Base-by-base conservation (phyloP, 2,888 invertebrate genomes). In the Helicoverpa assulta region DNA sequence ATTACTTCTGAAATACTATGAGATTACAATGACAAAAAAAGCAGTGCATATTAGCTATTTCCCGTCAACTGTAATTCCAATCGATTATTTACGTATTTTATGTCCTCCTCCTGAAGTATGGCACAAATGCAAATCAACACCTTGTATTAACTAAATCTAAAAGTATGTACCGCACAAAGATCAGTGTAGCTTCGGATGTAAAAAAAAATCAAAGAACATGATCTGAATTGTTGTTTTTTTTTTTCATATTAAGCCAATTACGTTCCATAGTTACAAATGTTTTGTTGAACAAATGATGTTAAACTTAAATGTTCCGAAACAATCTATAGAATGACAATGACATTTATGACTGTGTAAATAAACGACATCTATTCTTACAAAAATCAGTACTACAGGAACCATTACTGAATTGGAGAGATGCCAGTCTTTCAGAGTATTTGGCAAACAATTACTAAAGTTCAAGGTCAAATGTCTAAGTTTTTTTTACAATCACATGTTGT, bases 341-440 rank as follows among this genome's bases (percentile, higher is more conserved):
- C 52, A 57, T 58, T 65, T 51, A 62, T 57, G 57, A 60, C 59
- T 60, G 59, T 47, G 74, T 51, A 60, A 76, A 73, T 61, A 61
- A 74, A 73, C 69, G 52, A 69, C 61, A 61, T 75, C 73, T 73
- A 75, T 73, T 75, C 75, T 61, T 57, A 74, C 69, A 57, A 16
- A 53, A 61, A 57, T 75, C 59, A 7, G 40, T 40, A 26, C 79
- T 81, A 82, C 82, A 85, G 81, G 83, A 83, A 83, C 81, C 77
- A 85, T 67, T 40, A 64, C 57, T 62, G 55, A 67, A 61, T 81
- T 90, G 90, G 90, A 81, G 54, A 12, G 12, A 14, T 68, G 91
- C 90, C 91, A 90, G 82, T 70, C 51, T 26, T 26, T 54, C 55
- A 78, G 67, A 70, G 73, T 63, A 84, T 84, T 90, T 90, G 90